Evolutionary conservation across 2,113 vertebrate species (phyloP).

Genomic region (Bubo blakistoni): DNA sequence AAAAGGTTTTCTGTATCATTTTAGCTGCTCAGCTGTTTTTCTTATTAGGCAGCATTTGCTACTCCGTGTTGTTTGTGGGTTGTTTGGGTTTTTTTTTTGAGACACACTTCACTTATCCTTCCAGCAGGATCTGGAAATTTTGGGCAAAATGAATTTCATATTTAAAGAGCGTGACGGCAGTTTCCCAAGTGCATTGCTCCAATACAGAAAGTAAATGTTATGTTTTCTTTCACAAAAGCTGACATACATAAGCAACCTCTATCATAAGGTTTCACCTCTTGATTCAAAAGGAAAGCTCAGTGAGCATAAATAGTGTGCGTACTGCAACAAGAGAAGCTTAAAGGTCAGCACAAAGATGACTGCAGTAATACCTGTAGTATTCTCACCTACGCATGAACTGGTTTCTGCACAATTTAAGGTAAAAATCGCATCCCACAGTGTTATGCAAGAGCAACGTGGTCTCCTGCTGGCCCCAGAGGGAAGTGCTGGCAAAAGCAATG

Average conservation of each 20-base stretch:
- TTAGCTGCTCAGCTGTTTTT: not conserved
- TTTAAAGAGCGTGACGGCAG: not conserved
- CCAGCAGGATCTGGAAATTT: not conserved
- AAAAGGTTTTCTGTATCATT: not conserved
- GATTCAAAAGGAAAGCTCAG: not conserved
- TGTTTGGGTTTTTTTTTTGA: too few species aligned
- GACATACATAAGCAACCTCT: not conserved
- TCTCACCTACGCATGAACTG: not conserved
- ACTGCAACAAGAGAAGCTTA: not conserved
- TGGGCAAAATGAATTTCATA: constrained; percentile 11
- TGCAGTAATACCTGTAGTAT: not conserved
- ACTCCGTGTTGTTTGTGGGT: not conserved
- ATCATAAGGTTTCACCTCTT: not conserved
- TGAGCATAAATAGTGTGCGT: not conserved
- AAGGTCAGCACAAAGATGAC: constrained; percentile 36
- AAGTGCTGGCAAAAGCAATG: not conserved
- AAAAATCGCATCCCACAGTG: not conserved
- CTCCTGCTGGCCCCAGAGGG: not conserved
- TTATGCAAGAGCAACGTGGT: not conserved
- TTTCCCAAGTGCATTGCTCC: constrained; percentile 5
- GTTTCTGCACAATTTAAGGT: not conserved
- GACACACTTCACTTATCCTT: not conserved
- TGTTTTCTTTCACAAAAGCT: not conserved
- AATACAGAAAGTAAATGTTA: constrained; percentile 37
- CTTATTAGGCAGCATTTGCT: not conserved